Conservation (phyloP, 1,140 invertebrate genomes). For the Rhynchophorus ferrugineus region DNA sequence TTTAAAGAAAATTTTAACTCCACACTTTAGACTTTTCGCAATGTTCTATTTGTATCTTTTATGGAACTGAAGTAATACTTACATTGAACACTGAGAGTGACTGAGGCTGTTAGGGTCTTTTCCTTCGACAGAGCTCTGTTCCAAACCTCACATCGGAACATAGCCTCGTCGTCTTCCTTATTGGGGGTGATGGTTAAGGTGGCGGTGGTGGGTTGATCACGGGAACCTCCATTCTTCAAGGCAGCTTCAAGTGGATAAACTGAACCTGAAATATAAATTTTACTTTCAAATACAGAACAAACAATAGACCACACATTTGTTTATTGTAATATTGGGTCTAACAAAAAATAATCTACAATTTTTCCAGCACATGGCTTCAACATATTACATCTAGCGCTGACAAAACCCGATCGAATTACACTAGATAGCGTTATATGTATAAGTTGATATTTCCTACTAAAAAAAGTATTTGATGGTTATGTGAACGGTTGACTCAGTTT, state of each 20-base stretch:
- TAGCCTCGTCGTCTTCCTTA: constrained; percentile 74
- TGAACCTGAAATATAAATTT: constrained; percentile 46
- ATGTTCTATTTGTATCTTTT: not conserved
- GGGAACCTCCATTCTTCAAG: constrained; percentile 56
- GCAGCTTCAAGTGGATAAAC: constrained; percentile 59
- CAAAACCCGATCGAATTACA: too few relatives aligned
- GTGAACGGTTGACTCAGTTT: too few relatives aligned
- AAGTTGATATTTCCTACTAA: too few relatives aligned
- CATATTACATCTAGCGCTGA: too few relatives aligned
- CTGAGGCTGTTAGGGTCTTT: constrained; percentile 66
- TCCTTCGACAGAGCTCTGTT: constrained; percentile 79
- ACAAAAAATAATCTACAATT: too few relatives aligned
- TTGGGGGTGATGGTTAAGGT: constrained; percentile 66
- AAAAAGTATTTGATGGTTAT: too few relatives aligned
- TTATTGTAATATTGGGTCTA: too few relatives aligned
- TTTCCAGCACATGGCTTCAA: too few relatives aligned
- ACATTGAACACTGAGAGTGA: constrained; percentile 83
- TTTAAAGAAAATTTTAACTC: not conserved
- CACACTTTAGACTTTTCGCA: not conserved
- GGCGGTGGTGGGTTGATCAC: constrained; percentile 62
- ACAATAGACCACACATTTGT: too few relatives aligned
- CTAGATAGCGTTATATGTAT: too few relatives aligned
- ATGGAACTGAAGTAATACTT: constrained; percentile 45
- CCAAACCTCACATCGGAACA: constrained; percentile 76
- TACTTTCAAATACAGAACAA: constrained; percentile 2